phyloP scores from a whole-genome alignment of 2,888 invertebrate genomes.

The Brachylomia viminalis region DNA sequence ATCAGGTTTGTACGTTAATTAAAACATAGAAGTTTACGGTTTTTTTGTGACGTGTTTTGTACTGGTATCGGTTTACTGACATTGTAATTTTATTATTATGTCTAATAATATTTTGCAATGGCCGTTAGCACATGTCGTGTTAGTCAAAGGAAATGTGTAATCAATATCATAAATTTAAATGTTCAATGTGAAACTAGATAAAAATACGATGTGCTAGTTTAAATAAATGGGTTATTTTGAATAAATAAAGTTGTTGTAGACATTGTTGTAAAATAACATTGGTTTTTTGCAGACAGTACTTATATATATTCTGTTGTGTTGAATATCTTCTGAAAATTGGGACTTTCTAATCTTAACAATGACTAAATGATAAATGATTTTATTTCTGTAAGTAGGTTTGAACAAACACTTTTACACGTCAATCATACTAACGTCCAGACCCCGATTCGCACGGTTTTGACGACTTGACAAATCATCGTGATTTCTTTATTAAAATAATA shows the following conservation, averaged over 20 bases:
- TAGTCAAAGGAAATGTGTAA: constrained; percentile 30
- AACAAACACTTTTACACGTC: too few species aligned
- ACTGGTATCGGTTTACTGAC: constrained; percentile 9
- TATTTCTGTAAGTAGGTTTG: too few species aligned
- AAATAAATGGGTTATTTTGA: constrained; percentile 20
- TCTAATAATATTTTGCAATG: constrained; percentile 23
- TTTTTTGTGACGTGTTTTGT: constrained; percentile 35
- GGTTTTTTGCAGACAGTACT: neutral
- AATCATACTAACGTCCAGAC: neutral
- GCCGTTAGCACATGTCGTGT: constrained; percentile 8
- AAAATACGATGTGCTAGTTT: constrained; percentile 25
- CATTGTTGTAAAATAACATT: neutral
- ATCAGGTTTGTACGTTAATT: constrained; percentile 70
- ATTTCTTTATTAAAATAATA: neutral
- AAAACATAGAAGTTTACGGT: constrained; percentile 63
- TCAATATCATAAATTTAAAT: constrained; percentile 44
- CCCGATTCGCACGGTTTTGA: neutral
- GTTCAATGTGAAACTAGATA: constrained; percentile 38
- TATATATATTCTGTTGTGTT: neutral
- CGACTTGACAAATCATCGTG: neutral
- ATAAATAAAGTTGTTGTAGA: neutral
- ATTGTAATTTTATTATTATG: constrained; percentile 32
- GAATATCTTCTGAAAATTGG: neutral
- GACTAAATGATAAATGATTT: too few species aligned
- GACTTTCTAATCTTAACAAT: neutral